Evolutionary conservation across 2,797 vertebrate genomes (phyloP), one percentile per base, ranked within the genome.

Genomic region (Sebastes diploproa): DNA sequence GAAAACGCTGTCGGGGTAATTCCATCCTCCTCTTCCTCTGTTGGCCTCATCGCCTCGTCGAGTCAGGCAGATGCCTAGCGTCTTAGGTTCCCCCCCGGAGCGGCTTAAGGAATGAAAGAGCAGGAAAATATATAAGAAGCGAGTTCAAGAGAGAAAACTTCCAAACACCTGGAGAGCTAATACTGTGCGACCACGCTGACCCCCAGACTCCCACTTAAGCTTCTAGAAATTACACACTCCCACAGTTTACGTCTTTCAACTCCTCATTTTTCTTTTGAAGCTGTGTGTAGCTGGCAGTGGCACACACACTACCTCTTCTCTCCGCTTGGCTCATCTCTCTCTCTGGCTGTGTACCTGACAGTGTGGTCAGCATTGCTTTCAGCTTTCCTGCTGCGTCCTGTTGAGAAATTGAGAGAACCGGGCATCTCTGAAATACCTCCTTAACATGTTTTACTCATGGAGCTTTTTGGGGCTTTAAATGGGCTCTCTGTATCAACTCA

Each of bases 21-120:
- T 93, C 79, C 78, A 90, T 85, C 84, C 83, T 87, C 70, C 36
- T 85, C 81, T 85, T 90, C 72, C 87, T 84, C 71, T 80, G 30
- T 66, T 72, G 86, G 85, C 80, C 67, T 88, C 88, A 56, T 50
- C 46, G 46, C 87, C 73, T 50, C 65, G 9, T 72, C 10, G 76
- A 77, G 69, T 80, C 86, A 58, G 67, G 63, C 81, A 80, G 80
- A 84, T 74, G 84, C 68, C 42, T 5, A 27, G 46, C 58, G 23
- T 81, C 85, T 91, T 83, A 72, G 58, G 73, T 89, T 83, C 75
- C 71, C 68, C 83, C 87, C 63, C 1, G 6, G 75, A 88, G 84
- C 13, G 13, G 52, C 69, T 80, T 63, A 68, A 77, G 55, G 18
- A 81, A 72, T 1, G 10, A 55, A 77, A 71, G 55, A 60, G 66